Evolutionary conservation across 2,113 vertebrate genomes (phyloP), one percentile per base, ranked within the genome.

Genomic region (Amphilophus citrinellus): DNA sequence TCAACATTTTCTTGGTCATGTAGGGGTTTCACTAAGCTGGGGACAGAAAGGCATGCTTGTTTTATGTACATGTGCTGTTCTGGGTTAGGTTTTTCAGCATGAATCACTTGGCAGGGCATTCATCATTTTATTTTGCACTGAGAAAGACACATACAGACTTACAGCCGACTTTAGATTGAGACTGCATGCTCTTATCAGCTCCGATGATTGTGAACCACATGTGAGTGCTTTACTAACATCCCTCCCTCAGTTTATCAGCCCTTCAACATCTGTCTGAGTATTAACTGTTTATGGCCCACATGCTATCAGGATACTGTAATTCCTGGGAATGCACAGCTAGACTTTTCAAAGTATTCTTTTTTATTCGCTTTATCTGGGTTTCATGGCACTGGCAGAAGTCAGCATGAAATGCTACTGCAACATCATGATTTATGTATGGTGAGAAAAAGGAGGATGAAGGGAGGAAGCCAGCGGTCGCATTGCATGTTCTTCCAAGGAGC

Each of bases 231-330:
- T 84, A 75, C 83, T 84, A 27, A 75, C 85, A 82, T 88, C 81
- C 80, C 87, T 84, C 87, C 82, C 82, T 84, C 82, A 39, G 47
- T 87, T 94, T 93, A 92, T 94, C 93, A 89, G 84, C 35, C 30
- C 53, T 63, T 56, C 68, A 84, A 91, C 91, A 94, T 95, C 92
- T 93, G 93, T 90, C 80, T 87, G 86, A 50, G 66, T 82, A 91
- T 89, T 83, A 90, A 92, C 86, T 68, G 77, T 90, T 89, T 91
- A 82, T 39, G 39, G 84, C 75, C 87, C 83, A 77, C 86, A 80
- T 79, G 76, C 63, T 91, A 63, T 86, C 85, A 77, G 84, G 42
- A 68, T n/a, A 35, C 59, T 79, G 57, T 73, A 81, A 83, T 83
- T 93, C 83, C 88, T n/a, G 20, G 86, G 91, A 94, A 92, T 84